Percentiles rank a stretch among this genome's conserved stretches.
Conservation (phyloP, 2,797 vertebrate genomes). For the Vultur gryphus region DNA sequence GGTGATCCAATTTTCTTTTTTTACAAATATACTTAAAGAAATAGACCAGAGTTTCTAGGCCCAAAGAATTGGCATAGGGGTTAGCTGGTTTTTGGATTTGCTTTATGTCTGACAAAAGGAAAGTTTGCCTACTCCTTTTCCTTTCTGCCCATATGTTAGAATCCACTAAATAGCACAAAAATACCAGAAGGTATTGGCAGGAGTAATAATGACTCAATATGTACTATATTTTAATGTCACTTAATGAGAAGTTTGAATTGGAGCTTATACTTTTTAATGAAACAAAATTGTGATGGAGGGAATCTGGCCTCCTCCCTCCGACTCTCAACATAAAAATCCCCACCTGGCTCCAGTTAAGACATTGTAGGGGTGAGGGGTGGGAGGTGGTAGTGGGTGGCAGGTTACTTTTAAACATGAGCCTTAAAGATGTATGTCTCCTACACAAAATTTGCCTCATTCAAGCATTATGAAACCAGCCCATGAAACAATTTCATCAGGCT, state of each 20-base stretch:
- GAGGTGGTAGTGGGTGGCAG: too few species aligned
- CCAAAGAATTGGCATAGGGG: rapidly evolving
- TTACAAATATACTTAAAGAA: not conserved
- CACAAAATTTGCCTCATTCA: not conserved
- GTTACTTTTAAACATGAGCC: not conserved
- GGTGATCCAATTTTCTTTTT: not conserved
- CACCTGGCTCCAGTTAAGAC: not conserved
- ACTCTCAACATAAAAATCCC: not conserved
- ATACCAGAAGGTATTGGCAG: not conserved
- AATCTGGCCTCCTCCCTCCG: not conserved
- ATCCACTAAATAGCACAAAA: not conserved
- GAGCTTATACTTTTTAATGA: not conserved
- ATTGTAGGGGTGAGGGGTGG: not conserved
- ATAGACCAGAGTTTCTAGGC: not conserved
- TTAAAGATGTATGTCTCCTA: not conserved
- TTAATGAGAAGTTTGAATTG: not conserved
- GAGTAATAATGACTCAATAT: not conserved
- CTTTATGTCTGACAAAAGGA: not conserved
- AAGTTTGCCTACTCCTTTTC: not conserved
- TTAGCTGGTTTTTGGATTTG: rapidly evolving
- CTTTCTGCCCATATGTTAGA: not conserved
- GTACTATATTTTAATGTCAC: not conserved
- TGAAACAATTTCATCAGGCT: not conserved
- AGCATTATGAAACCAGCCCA: not conserved
- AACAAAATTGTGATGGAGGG: not conserved